phyloP scores from a whole-genome alignment of 2,888 invertebrate genomes.

The Phrixothrix hirtus region DNA sequence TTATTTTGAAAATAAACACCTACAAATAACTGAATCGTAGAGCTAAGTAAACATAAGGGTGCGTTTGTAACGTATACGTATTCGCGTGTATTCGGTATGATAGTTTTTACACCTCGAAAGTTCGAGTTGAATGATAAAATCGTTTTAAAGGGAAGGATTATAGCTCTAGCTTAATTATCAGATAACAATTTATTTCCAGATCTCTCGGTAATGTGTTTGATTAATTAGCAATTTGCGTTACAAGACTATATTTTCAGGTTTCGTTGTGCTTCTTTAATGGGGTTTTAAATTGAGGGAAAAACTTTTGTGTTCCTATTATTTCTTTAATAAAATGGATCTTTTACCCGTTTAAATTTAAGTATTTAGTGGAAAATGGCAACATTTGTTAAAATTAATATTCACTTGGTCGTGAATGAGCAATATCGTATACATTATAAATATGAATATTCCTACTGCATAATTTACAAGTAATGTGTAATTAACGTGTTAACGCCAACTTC shows the following conservation, averaged over 20 bases:
- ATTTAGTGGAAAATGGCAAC: no score
- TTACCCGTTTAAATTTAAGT: no score
- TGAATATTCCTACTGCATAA: no score
- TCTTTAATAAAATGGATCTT: no score
- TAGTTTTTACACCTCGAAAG: slow-evolving; percentile 9
- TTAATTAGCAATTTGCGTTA: slow-evolving; percentile 13
- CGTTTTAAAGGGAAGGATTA: slow-evolving; percentile 3
- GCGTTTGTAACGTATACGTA: slow-evolving; percentile 4
- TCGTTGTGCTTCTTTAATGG: background rate
- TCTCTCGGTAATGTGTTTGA: slow-evolving; percentile 6
- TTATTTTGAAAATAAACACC: slow-evolving; percentile 7
- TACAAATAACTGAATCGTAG: slow-evolving; percentile 1
- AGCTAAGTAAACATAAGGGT: slow-evolving; percentile 7
- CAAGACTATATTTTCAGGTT: slow-evolving; percentile 1
- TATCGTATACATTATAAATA: no score
- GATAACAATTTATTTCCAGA: slow-evolving; percentile 3
- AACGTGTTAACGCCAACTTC: no score
- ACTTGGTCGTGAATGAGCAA: no score
- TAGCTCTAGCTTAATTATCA: slow-evolving; percentile 6
- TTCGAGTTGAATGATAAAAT: slow-evolving; percentile 5
- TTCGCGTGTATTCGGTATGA: slow-evolving; percentile 9
- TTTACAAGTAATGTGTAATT: no score
- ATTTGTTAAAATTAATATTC: no score
- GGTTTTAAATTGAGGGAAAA: background rate
- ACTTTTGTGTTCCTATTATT: background rate